Base-by-base conservation (phyloP, 2,797 vertebrate genomes). In the Lacerta viridis region DNA sequence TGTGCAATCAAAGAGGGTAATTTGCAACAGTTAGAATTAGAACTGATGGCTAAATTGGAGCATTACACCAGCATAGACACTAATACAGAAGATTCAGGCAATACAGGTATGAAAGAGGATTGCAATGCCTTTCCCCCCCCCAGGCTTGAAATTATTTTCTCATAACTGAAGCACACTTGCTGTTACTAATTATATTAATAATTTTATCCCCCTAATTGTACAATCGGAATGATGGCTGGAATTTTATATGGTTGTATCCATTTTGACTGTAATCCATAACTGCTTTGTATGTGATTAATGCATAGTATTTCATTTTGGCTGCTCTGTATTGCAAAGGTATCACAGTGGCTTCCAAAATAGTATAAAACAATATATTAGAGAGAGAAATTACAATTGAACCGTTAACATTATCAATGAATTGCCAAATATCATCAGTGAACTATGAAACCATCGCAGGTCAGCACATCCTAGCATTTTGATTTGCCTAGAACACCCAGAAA, bases 21-120 rank as follows among this genome's bases (percentile, higher is more conserved):
- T 91, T 97, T 99, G 85, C 98, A 98, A 90, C 98, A 98, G 90
- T 94, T 99, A 91, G 98, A 99, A 92, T 79, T 97, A 69, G 98
- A 99, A 88, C 97, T 99, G 71, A 95, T 84, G 27, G 96, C 97
- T 86, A 99, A 99, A 94, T 94, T 99, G 89, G 98, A 98, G 39
- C 97, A 98, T 93, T 99, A 99, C 93, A 99, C 99, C 27, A 97
- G 95, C 69, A 97, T 98, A 85, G 97, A 98, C 87, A 97, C 97
- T 27, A 96, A 81, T 93, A 94, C 96, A 61, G 97, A 97, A 7
- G 97, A 98, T 83, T 91, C 95, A 1, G 85, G 96, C 20, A 97
- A 87, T 92, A 88, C 96, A 96, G 98, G 98, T 98, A 97, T 85
- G 81, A 29, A 89, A 93, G 92, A 87, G 29, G 0, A 46, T 36